A percentile compares a stretch with the other conserved stretches of the same genome.
These are phyloP conservation scores for Anas acuta DNA, from an alignment of 2,797 vertebrate genomes.

Conservation along the genomic window DNA sequence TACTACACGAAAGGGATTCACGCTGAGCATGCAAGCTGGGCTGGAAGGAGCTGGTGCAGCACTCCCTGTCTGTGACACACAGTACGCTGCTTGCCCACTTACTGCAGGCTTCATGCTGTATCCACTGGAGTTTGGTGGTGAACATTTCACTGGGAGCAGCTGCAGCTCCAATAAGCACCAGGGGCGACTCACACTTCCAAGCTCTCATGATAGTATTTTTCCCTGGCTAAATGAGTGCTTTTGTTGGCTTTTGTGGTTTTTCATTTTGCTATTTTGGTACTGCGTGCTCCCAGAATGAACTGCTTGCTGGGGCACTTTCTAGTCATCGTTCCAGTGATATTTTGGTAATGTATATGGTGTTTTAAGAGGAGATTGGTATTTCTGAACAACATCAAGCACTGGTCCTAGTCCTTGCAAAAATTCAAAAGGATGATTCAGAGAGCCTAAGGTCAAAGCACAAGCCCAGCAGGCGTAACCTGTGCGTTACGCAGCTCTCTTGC, in stretches of 20 bases:
- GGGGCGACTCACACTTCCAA: not conserved
- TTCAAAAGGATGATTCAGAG: not conserved
- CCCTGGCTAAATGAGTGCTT: not conserved
- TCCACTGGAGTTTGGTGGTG: not conserved
- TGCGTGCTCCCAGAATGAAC: not conserved
- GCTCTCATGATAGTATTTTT: not conserved
- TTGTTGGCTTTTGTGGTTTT: conserved; percentile 20
- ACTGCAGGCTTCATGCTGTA: not conserved
- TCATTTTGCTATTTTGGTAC: conserved; percentile 9
- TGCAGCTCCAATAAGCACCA: not conserved
- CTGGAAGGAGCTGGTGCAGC: not conserved
- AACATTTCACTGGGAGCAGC: not conserved
- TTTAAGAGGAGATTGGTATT: not conserved
- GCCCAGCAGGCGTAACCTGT: not conserved
- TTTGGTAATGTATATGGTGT: not conserved
- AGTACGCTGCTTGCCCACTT: fast-evolving
- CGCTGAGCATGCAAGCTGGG: not conserved
- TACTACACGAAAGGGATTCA: not conserved
- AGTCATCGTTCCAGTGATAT: not conserved
- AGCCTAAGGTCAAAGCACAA: not conserved
- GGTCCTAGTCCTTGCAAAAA: not conserved
- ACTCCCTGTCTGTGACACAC: not conserved
- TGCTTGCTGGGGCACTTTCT: not conserved
- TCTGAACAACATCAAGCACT: not conserved
- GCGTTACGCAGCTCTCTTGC: not conserved